Evolutionary conservation across 2,113 vertebrate species (phyloP), one percentile per base, ranked within the genome.

Genomic region (Sinocyclocheilus rhinocerous): DNA sequence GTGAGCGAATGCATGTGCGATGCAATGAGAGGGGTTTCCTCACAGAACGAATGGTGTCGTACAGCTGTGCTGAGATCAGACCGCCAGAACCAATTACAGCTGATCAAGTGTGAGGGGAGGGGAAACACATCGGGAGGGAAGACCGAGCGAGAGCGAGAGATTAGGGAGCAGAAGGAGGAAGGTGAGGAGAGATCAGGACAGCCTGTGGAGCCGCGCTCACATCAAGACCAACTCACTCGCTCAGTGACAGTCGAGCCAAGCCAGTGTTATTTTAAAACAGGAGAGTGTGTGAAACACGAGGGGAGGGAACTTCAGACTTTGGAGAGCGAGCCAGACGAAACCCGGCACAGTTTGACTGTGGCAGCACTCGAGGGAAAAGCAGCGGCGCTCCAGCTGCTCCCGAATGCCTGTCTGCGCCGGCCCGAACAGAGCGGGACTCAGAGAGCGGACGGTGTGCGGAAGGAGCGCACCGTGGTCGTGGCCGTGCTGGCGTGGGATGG

Each of bases 391-490:
- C 39, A 39, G 39, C 39, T 39, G 39, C 39, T 39, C 39, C 39
- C 39, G 39, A 39, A 39, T 39, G 39, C 39, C 42, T 6, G 39
- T 39, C 39, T 39, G 39, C 42, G 0, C 9, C 10, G 10, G 42
- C 10, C 42, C 42, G 5, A 50, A 10, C 9, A 11, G 42, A 45
- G 3, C 42, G 42, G 42, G 42, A 45, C 9, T 45, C 42, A 3
- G 42, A 45, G 42, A 45, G 50, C 48, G 48, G 13, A 50, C 42
- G 42, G 48, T 1, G 42, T 11, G 42, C 9, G 42, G 42, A 45
- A 12, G 48, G 48, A 50, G 48, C 89, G 96, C 97, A 75, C 97
- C 97, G 90, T 97, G 97, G 97, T 97, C 8, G 93, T 89, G 80
- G 89, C 75, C 80, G 63, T 52, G 76, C 52, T 85, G 84, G 84